These are phyloP conservation scores for Latrodectus elegans DNA, from an alignment of 2,888 invertebrate species.

Conservation along the genomic window DNA sequence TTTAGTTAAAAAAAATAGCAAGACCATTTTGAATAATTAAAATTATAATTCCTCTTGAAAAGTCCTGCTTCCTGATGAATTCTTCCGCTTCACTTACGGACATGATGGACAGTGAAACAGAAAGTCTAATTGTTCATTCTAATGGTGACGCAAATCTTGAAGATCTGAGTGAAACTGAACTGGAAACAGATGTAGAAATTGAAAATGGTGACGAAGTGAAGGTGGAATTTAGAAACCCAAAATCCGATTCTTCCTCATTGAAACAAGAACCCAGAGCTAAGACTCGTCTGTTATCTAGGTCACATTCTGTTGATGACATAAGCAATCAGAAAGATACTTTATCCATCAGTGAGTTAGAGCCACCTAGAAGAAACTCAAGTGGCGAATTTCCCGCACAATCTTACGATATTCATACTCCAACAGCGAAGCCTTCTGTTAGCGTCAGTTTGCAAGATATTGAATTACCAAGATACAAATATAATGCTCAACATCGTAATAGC, in stretches of 20 bases:
- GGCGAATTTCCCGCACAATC: slow-evolving; percentile 38
- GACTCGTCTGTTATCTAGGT: slow-evolving; percentile 56
- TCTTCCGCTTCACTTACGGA: not conserved
- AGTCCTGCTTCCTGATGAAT: not conserved
- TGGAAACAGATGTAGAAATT: slow-evolving; percentile 47
- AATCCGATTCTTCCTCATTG: slow-evolving; percentile 1
- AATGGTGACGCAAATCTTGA: slow-evolving; percentile 45
- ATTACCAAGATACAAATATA: slow-evolving; percentile 32
- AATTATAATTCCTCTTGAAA: no score
- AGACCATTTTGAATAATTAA: not conserved
- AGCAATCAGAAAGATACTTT: slow-evolving; percentile 18
- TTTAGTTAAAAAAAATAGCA: no score
- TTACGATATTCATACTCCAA: not conserved
- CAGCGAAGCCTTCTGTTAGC: slow-evolving; percentile 17
- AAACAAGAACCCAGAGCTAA: slow-evolving; percentile 28
- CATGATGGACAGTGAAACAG: slow-evolving; percentile 50
- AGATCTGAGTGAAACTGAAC: slow-evolving; percentile 51
- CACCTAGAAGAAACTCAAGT: slow-evolving; percentile 61
- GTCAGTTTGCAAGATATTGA: slow-evolving; percentile 45
- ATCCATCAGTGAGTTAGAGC: slow-evolving; percentile 28
- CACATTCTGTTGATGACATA: slow-evolving; percentile 54
- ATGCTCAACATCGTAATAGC: slow-evolving; percentile 19
- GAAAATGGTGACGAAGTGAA: slow-evolving; percentile 27
- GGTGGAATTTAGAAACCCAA: slow-evolving; percentile 10
- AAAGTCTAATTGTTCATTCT: slow-evolving; percentile 40